phyloP scores from a whole-genome alignment of 2,113 vertebrate species.

The Aegithalos caudatus region DNA sequence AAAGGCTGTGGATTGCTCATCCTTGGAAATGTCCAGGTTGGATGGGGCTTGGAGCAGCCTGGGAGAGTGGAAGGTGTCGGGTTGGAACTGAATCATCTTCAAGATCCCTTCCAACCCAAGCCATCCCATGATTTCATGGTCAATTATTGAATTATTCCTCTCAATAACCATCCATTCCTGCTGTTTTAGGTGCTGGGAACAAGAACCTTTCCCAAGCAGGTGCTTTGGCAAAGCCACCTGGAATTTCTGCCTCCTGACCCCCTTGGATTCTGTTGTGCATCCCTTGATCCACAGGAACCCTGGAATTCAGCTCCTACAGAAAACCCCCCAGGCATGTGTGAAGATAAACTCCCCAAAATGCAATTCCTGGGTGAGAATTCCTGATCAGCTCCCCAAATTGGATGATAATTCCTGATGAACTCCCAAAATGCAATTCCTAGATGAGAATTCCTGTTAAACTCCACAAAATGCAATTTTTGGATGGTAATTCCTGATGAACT shows the following conservation, averaged over 20 bases:
- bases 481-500: not conserved
- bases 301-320: not conserved
- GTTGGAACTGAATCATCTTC: accelerated
- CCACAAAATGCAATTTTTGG: not conserved
- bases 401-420: accelerated
- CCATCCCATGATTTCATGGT: not conserved
- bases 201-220: not conserved
- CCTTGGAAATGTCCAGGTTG: not conserved
- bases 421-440: not conserved
- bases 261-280: accelerated
- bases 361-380: not conserved
- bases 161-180: not conserved
- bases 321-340: accelerated
- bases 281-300: not conserved
- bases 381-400: accelerated
- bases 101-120: not conserved
- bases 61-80: not conserved
- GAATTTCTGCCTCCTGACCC: not conserved
- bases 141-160: not conserved
- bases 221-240: not conserved
- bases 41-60: not conserved
- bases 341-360: not conserved
- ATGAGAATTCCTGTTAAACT: accelerated
- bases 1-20: not conserved
- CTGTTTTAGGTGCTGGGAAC: accelerated